Base-by-base conservation (phyloP, 2,797 vertebrate genomes). In the Centropyge bicolor region DNA sequence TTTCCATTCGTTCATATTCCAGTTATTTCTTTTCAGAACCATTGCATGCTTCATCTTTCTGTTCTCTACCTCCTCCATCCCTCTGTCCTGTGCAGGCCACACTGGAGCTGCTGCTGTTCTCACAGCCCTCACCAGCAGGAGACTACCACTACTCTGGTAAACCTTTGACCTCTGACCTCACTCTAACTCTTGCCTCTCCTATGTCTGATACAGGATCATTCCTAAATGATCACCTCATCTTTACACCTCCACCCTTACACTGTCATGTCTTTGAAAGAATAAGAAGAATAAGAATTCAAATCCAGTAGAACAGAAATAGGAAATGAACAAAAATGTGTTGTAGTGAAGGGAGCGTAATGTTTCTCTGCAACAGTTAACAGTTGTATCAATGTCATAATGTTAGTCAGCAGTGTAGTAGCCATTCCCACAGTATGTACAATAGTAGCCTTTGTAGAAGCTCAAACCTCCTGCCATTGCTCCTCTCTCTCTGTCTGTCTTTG, bases 111-210 rank as follows among this genome's bases (percentile, higher is more conserved):
- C 77, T 96, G 78, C 84, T 97, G 74, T 93, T 96, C 77, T 91
- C 89, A 46, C 86, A 87, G 46, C 88, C 92, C 1, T 86, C 80
- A 48, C 90, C 92, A 10, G 70, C 91, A 69, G 92, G 91, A 75
- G 91, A 93, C 88, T 96, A 96, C 88, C 96, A 95, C 82, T 96
- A 96, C 88, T 89, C 94, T 57, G 96, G 96, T 96, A 93, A 92
- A 91, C 77, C 70, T 82, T 62, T 81, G 38, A 74, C 66, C 62
- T 80, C 46, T 78, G 49, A 55, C 74, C 62, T 81, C 67, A 38
- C 13, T 13, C 17, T 20, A 17, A 19, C 24, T 38, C 17, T 60
- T 31, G 20, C 14, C 19, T 41, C 55, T 43, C 48, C 6, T 22
- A 6, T 36, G 20, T 4, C 31, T 22, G 43, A 16, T 55, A 10